Evolutionary conservation across 1,140 invertebrate genomes (phyloP), one percentile per base, ranked within the genome.

Genomic region (Heliconius hewitsoni): DNA sequence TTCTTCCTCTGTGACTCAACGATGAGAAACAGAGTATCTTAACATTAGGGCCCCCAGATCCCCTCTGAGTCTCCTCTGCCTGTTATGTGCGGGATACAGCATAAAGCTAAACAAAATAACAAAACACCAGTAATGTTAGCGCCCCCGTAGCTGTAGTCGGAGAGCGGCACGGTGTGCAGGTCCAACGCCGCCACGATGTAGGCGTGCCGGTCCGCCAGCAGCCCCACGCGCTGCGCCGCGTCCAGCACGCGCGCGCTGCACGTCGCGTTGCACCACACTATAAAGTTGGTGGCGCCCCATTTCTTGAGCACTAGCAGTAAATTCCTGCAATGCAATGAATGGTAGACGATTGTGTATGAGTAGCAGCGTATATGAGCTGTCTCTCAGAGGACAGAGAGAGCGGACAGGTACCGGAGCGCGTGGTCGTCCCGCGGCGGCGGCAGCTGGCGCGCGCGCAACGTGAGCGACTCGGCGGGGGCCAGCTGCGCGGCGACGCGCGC

Each of bases 131-230:
- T 98, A 73, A 98, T 97, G 89, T 98, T 98, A 5, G 97, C 96
- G 16, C 97, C 97, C 19, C 96, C 97, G 93, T 98, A 97, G 91
- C 97, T 97, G 94, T 96, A 98, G 80, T 96, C 96, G 73, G 96
- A 96, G 80, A 98, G 91, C 87, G 97, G 95, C 16, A 97, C 93
- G 0, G 96, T 97, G 85, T 98, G 97, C 76, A 98, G 93, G 92
- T 98, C 98, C 94, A 97, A 90, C 78, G 96, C 96, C 6, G 96
- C 97, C 72, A 98, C 96, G 37, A 98, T 95, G 87, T 97, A 97
- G 79, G 95, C 96, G 87, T 97, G 96, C 1, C 96, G 93, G 71
- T 96, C 96, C 2, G 96, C 96, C 88, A 98, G 96, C 82, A 98
- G 94, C 5, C 97, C 98, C 77, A 98, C 96, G 96, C 98, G 97